Conservation (phyloP, 2,888 invertebrate genomes). For the Cryptophagus acutangulus region DNA sequence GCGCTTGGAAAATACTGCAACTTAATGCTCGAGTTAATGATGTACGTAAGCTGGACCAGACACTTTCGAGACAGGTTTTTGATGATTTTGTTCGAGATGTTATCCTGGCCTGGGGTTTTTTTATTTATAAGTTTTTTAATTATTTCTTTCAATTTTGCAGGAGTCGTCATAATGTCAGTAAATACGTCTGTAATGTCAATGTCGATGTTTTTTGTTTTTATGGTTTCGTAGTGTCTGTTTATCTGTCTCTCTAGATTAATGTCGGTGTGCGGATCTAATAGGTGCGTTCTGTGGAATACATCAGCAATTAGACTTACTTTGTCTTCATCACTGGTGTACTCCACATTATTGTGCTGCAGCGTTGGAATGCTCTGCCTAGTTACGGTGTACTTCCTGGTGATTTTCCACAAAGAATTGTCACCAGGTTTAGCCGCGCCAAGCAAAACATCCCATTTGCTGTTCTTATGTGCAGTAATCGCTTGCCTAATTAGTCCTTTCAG, state of each 20-base stretch:
- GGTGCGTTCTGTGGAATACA: neutral
- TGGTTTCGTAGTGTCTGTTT: neutral
- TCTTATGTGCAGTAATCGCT: slow-evolving; percentile 9
- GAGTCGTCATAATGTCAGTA: neutral
- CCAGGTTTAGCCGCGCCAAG: slow-evolving; percentile 6
- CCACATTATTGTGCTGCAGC: slow-evolving; percentile 3
- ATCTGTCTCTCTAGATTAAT: slow-evolving; percentile 11
- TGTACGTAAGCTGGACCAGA: slow-evolving; percentile 25
- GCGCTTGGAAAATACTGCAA: slow-evolving; percentile 21
- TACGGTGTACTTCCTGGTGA: slow-evolving; percentile 12
- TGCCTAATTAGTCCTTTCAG: neutral
- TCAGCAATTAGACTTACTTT: slow-evolving; percentile 11
- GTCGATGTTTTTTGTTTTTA: too few species aligned
- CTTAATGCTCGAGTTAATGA: slow-evolving; percentile 23
- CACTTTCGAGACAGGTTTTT: slow-evolving; percentile 30
- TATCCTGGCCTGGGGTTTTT: slow-evolving; percentile 22
- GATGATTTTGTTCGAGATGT: slow-evolving; percentile 15
- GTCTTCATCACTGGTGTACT: slow-evolving; percentile 6
- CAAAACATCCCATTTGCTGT: slow-evolving; percentile 9
- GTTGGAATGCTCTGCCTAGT: slow-evolving; percentile 2
- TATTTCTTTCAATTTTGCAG: slow-evolving; percentile 3
- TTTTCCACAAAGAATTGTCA: slow-evolving; percentile 20
- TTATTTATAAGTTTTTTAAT: slow-evolving; percentile 16
- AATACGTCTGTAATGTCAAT: too few species aligned
- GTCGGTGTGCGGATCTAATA: neutral